Percentiles rank a stretch among this genome's conserved stretches.
Evolutionary conservation across 2,113 vertebrate genomes (phyloP).

Genomic region (Oreochromis spilurus): DNA sequence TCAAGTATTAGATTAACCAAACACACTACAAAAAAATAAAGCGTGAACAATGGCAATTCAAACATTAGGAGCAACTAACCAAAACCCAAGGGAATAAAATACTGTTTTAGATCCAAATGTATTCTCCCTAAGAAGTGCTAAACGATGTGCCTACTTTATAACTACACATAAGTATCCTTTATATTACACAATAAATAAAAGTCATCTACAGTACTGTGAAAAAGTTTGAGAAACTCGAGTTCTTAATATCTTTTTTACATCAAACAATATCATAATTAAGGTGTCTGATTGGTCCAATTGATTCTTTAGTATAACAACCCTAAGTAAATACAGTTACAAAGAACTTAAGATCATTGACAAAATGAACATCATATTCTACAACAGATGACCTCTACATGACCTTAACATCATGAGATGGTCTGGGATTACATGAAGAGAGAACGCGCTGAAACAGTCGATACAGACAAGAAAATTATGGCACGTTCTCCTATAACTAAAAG

Average conservation of each 20-base stretch:
- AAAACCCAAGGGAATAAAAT: not conserved
- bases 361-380: not conserved
- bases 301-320: not conserved
- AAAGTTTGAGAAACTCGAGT: not conserved
- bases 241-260: not conserved
- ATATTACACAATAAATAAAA: not conserved
- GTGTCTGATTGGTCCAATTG: not conserved
- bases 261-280: not conserved
- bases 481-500: not conserved
- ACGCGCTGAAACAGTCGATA: not conserved
- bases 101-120: not conserved
- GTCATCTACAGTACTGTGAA: slow-evolving; percentile 15
- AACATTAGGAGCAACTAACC: not conserved
- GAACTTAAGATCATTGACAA: not conserved
- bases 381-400: not conserved
- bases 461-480: not conserved
- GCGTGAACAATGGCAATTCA: not conserved
- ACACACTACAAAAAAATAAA: not conserved
- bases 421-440: not conserved
- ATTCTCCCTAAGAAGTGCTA: not conserved
- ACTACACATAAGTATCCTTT: not conserved
- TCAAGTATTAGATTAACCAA: not conserved
- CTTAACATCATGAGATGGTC: not conserved
- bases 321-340: not conserved
- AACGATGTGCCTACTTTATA: not conserved